Evolutionary conservation across 2,113 vertebrate species (phyloP).

Genomic region (Petroica traversi): DNA sequence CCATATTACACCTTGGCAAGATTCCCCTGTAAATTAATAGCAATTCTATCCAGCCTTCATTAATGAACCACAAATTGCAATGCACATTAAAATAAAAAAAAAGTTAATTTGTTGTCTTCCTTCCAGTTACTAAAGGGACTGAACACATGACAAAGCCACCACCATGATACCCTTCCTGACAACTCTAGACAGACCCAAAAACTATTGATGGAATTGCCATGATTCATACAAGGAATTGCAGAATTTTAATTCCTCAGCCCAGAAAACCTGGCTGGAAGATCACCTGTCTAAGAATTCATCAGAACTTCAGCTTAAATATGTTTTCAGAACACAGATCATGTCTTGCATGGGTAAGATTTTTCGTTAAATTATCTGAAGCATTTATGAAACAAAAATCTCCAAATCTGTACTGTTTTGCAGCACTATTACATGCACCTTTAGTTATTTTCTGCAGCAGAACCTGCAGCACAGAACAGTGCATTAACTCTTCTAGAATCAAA

Average conservation of each 20-base stretch:
- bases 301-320: not conserved
- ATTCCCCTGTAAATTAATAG: not conserved
- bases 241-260: accelerated
- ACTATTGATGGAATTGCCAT: not conserved
- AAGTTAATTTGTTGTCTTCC: not conserved
- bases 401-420: not conserved
- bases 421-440: not conserved
- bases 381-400: not conserved
- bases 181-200: not conserved
- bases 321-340: not conserved
- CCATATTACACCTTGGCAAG: not conserved
- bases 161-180: not conserved
- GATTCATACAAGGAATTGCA: not conserved
- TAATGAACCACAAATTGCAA: not conserved
- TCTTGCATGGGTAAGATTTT: not conserved
- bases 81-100: not conserved
- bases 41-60: not conserved
- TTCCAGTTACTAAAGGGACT: not conserved
- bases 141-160: not conserved
- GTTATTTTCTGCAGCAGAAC: not conserved
- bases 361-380: not conserved
- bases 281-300: not conserved
- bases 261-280: not conserved
- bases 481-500: not conserved
- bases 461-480: not conserved